Percentiles rank a stretch among this genome's conserved stretches.
These are phyloP conservation scores for Sinopyrophorus schimmeli DNA, from an alignment of 2,888 invertebrate genomes.

Conservation along the genomic window DNA sequence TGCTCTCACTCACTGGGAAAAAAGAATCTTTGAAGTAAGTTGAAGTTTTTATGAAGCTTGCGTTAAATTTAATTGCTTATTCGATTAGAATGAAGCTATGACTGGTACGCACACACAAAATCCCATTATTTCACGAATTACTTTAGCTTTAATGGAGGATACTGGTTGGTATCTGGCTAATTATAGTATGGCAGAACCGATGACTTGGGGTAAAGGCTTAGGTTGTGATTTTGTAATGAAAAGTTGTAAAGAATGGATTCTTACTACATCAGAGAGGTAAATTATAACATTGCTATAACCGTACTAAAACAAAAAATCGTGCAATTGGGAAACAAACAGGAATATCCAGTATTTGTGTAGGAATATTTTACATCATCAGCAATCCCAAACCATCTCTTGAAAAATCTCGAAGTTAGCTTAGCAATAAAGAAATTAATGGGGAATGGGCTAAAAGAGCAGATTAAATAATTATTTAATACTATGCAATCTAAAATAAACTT, in stretches of 20 bases:
- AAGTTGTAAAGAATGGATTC: conserved; percentile 97
- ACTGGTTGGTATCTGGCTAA: conserved; percentile 96
- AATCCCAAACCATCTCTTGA: too few relatives aligned
- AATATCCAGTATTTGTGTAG: too few relatives aligned
- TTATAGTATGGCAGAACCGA: conserved; percentile 81
- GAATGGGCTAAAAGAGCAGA: too few relatives aligned
- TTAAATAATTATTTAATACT: too few relatives aligned
- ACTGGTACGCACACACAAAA: conserved; percentile 99
- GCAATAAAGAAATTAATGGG: too few relatives aligned
- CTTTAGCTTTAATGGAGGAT: conserved; percentile 96
- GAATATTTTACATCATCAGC: too few relatives aligned
- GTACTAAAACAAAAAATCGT: too few relatives aligned
- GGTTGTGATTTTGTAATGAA: conserved; percentile 94
- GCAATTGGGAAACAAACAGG: too few relatives aligned
- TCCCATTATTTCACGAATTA: conserved; percentile 93
- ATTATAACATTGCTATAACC: too few relatives aligned
- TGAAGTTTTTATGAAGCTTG: conserved; percentile 24
- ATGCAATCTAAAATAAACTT: too few relatives aligned
- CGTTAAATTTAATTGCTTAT: conserved; percentile 15
- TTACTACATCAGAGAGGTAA: conserved; percentile 70
- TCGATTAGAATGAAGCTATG: conserved; percentile 98
- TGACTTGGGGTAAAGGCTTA: conserved; percentile 88
- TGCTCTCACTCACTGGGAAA: conserved; percentile 97
- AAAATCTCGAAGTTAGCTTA: too few relatives aligned
- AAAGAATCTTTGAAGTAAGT: conserved; percentile 90